Evolutionary conservation across 2,888 invertebrate species (phyloP), one percentile per base, ranked within the genome.

Genomic region (Amphimallon solstitiale): DNA sequence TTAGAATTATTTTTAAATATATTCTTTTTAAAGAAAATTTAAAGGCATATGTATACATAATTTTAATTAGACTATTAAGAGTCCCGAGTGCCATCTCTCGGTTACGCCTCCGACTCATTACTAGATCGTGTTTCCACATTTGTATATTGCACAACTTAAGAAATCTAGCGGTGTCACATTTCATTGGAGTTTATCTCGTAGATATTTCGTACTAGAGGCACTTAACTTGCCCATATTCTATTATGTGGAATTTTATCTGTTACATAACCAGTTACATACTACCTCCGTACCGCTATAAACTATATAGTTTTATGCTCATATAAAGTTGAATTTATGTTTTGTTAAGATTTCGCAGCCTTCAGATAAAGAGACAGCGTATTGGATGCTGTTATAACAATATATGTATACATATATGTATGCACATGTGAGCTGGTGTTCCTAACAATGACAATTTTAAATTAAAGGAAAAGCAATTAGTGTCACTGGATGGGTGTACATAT

Each of bases 211-310:
- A 63, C 54, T 66, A 54, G 56, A 63, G 63, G 66, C 68, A 69
- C 69, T 69, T 67, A 67, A 65, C 67, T 66, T 63, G 63, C 65
- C 63, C 71, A 69, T 71, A 71, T 71, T 69, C 71, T 66, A 71
- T 71, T 71, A 69, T 69, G 67, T 51, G 71, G 69, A 69, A 71
- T 69, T 71, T 71, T 71, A 71, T 69, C 69, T 68, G 68, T 71
- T 69, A 69, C 71, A 71, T 69, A 71, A 71, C 68, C 65, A 54
- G 52, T 54, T 63, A 63, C 54, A 38, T 63, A 63, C 59, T 65
- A 67, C 66, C 48, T 48, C 61, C 59, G 48, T 51, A 29, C 61
- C 66, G 61, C 63, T 66, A 67, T 70, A 68, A 68, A 70, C 66
- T 64, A 66, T 40, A 66, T 65, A 64, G 64, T 69, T 71, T 71